These are phyloP conservation scores for Pocillopora meandrina DNA, from an alignment of 92 coral and sea anemone genomes.

Conservation along the genomic window DNA sequence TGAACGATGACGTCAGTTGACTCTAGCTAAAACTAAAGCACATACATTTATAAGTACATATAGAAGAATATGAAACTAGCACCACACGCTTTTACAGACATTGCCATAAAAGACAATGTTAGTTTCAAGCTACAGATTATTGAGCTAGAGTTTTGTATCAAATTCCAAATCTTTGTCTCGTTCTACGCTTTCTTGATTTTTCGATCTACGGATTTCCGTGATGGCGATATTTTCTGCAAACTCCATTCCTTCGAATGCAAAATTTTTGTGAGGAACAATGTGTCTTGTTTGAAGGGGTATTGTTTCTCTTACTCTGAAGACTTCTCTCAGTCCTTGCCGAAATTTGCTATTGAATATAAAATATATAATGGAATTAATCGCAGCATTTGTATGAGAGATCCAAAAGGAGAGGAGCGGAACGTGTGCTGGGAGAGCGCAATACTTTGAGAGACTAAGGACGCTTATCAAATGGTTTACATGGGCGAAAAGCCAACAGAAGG, in stretches of 20 bases:
- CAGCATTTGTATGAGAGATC: constrained; percentile 2
- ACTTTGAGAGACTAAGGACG: not conserved
- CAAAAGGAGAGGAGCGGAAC: not conserved
- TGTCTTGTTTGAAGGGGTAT: not conserved
- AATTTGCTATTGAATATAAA: constrained; percentile 7
- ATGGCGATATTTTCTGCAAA: not conserved
- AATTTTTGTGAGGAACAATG: not conserved
- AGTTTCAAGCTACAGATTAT: not conserved
- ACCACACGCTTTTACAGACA: no score
- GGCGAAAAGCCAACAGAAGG: constrained; percentile 61
- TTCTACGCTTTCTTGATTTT: not conserved
- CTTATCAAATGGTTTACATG: constrained; percentile 51
- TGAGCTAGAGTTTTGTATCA: not conserved
- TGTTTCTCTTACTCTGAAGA: not conserved
- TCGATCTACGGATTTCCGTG: not conserved
- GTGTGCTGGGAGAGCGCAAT: not conserved
- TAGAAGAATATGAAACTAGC: no score
- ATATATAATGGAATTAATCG: not conserved
- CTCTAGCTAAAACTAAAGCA: no score
- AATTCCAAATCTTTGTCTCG: not conserved
- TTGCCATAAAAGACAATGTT: not conserved
- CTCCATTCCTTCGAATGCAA: not conserved
- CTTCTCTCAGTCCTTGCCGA: not conserved
- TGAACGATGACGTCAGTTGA: no score
- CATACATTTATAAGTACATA: no score